Percentiles rank a stretch among this genome's conserved stretches.
Conservation (phyloP, 2,888 invertebrate genomes). For the Apamea epomidion region DNA sequence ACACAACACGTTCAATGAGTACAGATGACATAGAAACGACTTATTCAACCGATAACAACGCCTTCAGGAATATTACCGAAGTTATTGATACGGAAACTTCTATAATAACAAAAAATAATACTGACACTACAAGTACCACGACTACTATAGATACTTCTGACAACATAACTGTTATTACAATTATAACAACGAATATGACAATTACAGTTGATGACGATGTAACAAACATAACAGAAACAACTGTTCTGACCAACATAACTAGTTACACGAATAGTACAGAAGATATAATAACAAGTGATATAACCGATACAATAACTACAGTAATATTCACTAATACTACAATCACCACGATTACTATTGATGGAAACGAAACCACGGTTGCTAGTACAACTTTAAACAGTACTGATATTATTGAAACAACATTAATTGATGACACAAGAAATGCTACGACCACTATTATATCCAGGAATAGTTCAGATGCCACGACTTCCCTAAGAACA, state of each 20-base stretch:
- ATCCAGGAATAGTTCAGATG: conserved; percentile 42
- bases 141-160: conserved; percentile 34
- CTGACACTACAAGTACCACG: conserved; percentile 31
- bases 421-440: conserved; percentile 35
- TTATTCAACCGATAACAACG: conserved; percentile 40
- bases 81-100: conserved; percentile 43
- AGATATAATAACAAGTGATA: conserved; percentile 40
- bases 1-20: conserved; percentile 16
- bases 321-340: conserved; percentile 54
- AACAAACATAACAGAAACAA: conserved; percentile 57
- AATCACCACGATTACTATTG: conserved; percentile 45
- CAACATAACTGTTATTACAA: conserved; percentile 51
- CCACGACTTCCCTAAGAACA: conserved; percentile 24
- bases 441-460: conserved; percentile 20
- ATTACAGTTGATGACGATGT: conserved; percentile 50
- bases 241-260: conserved; percentile 51
- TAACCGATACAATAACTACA: conserved; percentile 46
- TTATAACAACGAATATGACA: conserved; percentile 51
- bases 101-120: conserved; percentile 46
- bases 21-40: conserved; percentile 47
- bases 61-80: conserved; percentile 48
- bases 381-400: conserved; percentile 47
- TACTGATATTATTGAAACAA: conserved; percentile 64
- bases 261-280: conserved; percentile 50
- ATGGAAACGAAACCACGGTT: conserved; percentile 51